These are phyloP conservation scores for Phenacoccus solenopsis DNA, from an alignment of 1,140 invertebrate genomes.

Conservation along the genomic window DNA sequence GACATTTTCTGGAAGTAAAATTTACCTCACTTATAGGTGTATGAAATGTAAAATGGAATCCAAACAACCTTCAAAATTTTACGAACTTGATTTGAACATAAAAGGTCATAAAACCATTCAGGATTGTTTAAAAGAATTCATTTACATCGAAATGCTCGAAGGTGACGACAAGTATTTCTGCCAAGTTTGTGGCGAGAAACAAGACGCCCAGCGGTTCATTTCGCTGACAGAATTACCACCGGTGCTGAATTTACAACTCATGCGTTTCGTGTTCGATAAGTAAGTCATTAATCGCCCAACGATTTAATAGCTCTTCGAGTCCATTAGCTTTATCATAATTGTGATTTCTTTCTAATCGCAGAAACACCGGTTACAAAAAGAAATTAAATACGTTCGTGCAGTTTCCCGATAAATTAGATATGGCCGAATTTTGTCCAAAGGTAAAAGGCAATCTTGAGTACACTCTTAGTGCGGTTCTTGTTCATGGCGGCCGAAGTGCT, in stretches of 20 bases:
- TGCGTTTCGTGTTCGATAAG: conserved; percentile 55
- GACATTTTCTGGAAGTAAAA: conserved; percentile 22
- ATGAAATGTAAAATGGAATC: conserved; percentile 45
- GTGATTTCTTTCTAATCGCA: conserved; percentile 27
- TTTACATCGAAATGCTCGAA: conserved; percentile 49
- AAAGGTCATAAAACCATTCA: conserved; percentile 40
- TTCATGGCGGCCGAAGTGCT: conserved; percentile 51
- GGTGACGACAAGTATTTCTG: conserved; percentile 56
- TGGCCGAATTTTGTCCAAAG: conserved; percentile 42
- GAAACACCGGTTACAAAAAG: conserved; percentile 48
- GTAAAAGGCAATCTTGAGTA: conserved; percentile 38
- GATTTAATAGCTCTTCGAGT: not conserved
- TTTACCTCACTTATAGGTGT: conserved; percentile 39
- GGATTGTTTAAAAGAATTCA: conserved; percentile 49
- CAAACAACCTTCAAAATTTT: conserved; percentile 45
- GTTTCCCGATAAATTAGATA: conserved; percentile 54
- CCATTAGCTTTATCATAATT: not conserved
- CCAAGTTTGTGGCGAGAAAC: conserved; percentile 43
- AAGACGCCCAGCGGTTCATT: conserved; percentile 49
- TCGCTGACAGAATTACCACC: conserved; percentile 46
- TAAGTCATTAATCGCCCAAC: conserved; percentile 28
- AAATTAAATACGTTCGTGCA: conserved; percentile 52
- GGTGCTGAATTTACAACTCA: conserved; percentile 55
- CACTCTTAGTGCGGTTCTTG: conserved; percentile 49
- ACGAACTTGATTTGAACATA: conserved; percentile 52